Base-by-base conservation (phyloP, 1,140 invertebrate species). In the Leptinotarsa texana region DNA sequence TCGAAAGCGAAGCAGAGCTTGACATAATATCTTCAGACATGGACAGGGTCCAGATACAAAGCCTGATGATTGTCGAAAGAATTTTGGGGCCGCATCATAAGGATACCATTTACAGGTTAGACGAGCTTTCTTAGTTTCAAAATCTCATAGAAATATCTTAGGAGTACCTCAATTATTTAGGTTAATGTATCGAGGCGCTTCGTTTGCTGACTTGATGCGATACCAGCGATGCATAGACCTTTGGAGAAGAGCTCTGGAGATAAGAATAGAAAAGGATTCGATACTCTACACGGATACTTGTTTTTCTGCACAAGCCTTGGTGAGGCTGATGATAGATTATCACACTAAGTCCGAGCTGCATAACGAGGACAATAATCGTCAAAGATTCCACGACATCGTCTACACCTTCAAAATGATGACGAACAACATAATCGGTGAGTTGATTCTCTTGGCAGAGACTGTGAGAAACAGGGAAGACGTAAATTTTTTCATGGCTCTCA, bases 161-260 rank as follows among this genome's bases (percentile, higher is more conserved):
- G 33, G 6, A 42, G 33, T 42, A 42, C n/a, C n/a, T 72, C 1
- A 42, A 63, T 61, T 63, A 67, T 74, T 33, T 42, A 83, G 84
- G 67, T 79, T 85, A 75, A 85, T 85, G 84, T 85, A 89, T 81
- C 86, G 94, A 73, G 95, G 95, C 57, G 95, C 95, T 4, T 91
- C 94, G 0, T 96, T 95, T 86, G 95, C 94, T 1, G 95, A 97
- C 84, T 91, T 93, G 21, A 86, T 94, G 74, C 90, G 93, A 75
- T 94, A 95, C 86, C 93, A 95, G 82, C 88, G 92, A 69, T 96
- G 95, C 84, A 93, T 96, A 74, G 92, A 95, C 85, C 86, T 96
- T 18, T 96, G 95, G 95, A 87, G 88, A 74, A 90, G 94, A 85
- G 92, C 93, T 42, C 86, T 96, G 18, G 90, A 95, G 84, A 90